Conservation (phyloP, 2,888 invertebrate genomes). For the Epinotia brunnichana region DNA sequence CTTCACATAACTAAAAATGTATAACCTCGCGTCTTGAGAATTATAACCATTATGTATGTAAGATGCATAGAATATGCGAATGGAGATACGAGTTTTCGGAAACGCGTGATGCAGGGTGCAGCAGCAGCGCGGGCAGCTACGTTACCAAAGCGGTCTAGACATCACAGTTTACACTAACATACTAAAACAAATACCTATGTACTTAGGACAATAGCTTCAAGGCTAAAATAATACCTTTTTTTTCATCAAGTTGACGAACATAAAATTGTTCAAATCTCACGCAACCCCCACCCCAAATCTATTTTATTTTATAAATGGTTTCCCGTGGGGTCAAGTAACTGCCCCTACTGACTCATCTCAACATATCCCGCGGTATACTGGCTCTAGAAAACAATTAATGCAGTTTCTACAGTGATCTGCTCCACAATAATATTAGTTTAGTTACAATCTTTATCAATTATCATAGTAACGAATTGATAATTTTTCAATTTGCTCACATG, state of each 20-base stretch:
- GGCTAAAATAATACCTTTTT: too few relatives aligned
- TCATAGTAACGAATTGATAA: not conserved
- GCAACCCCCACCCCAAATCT: too few relatives aligned
- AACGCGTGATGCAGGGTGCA: too few relatives aligned
- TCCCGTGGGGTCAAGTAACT: not conserved
- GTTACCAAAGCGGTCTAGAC: not conserved
- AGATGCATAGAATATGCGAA: not conserved
- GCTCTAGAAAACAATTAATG: not conserved
- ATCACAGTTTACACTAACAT: not conserved
- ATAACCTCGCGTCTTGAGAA: not conserved
- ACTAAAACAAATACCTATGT: too few relatives aligned
- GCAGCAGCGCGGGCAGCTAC: not conserved
- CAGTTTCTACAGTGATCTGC: not conserved
- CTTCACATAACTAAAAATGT: not conserved
- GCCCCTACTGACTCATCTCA: not conserved
- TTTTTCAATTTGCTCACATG: slow-evolving; percentile 8
- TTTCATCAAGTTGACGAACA: too few relatives aligned
- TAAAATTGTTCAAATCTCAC: too few relatives aligned
- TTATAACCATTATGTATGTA: not conserved
- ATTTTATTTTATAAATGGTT: too few relatives aligned
- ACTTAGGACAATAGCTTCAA: too few relatives aligned
- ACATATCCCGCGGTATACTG: not conserved
- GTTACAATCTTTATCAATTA: not conserved
- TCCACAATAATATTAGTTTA: not conserved
- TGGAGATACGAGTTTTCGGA: not conserved